Conservation (phyloP, 2,113 vertebrate species). For the Myxocyprinus asiaticus region DNA sequence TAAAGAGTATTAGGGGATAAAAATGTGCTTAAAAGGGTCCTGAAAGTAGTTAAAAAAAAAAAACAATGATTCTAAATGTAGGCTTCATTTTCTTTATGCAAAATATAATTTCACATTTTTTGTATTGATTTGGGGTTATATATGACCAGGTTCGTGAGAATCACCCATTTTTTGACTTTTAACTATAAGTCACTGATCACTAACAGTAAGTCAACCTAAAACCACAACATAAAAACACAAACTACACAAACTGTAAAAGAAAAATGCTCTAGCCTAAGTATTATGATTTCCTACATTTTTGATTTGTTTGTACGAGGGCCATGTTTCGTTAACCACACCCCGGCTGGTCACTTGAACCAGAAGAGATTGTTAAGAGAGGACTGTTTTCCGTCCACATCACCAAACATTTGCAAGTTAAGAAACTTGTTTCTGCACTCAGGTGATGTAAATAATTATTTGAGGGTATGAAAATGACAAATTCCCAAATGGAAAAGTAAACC, state of each 20-base stretch:
- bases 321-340: slow-evolving; percentile 3
- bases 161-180: background rate
- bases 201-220: background rate
- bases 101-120: no score
- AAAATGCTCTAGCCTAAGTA: background rate
- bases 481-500: background rate
- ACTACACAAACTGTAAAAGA: background rate
- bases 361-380: background rate
- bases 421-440: background rate
- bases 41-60: no score
- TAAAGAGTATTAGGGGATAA: no score
- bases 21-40: no score
- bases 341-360: background rate
- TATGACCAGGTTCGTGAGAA: no score
- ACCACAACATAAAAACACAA: background rate
- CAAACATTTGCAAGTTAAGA: background rate
- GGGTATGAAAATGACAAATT: background rate
- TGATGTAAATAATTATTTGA: background rate
- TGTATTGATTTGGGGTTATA: no score
- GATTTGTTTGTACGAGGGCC: background rate
- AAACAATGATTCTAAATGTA: no score
- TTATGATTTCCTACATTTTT: background rate
- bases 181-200: background rate
- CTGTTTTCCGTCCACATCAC: slow-evolving; percentile 8
- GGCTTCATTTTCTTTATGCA: no score